Conservation (phyloP, 2,797 vertebrate genomes). For the Hirundo rustica region DNA sequence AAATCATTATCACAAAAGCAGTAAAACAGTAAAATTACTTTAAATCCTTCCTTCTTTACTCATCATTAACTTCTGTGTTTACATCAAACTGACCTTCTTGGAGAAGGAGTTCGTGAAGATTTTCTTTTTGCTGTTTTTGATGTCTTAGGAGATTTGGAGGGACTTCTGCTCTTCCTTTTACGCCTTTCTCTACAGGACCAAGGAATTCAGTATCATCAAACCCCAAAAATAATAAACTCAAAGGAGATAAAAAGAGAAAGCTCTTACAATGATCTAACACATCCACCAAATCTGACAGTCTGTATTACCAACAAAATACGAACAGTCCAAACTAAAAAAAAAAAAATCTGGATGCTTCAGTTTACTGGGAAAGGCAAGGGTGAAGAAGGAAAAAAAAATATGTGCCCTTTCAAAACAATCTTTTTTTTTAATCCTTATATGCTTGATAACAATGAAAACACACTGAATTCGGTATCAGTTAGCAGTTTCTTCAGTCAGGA, state of each 20-base stretch:
- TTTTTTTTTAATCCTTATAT: not conserved
- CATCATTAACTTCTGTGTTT: not conserved
- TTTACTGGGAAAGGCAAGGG: not conserved
- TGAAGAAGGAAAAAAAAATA: not conserved
- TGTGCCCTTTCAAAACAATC: not conserved
- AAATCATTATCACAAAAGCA: not conserved
- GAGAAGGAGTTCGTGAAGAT: constrained; percentile 84
- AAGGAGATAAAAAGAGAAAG: not conserved
- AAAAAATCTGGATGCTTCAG: fast-evolving
- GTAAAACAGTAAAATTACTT: not conserved
- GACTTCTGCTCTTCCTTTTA: constrained; percentile 86
- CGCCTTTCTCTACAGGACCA: constrained; percentile 80
- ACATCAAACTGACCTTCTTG: constrained; percentile 78
- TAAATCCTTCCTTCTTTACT: not conserved
- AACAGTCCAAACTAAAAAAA: not conserved
- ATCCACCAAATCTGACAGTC: not conserved
- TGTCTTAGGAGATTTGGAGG: constrained; percentile 78
- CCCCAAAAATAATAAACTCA: not conserved
- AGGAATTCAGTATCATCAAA: not conserved
- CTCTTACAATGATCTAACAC: not conserved
- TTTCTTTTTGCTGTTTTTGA: constrained; percentile 86
- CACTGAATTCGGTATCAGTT: not conserved
- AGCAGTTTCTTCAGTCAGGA: not conserved
- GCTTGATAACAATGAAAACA: not conserved
- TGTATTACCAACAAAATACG: not conserved